A percentile compares a stretch with the other conserved stretches of the same genome.
These are phyloP conservation scores for Thymelicus acteon DNA, from an alignment of 2,888 invertebrate genomes.

Conservation along the genomic window DNA sequence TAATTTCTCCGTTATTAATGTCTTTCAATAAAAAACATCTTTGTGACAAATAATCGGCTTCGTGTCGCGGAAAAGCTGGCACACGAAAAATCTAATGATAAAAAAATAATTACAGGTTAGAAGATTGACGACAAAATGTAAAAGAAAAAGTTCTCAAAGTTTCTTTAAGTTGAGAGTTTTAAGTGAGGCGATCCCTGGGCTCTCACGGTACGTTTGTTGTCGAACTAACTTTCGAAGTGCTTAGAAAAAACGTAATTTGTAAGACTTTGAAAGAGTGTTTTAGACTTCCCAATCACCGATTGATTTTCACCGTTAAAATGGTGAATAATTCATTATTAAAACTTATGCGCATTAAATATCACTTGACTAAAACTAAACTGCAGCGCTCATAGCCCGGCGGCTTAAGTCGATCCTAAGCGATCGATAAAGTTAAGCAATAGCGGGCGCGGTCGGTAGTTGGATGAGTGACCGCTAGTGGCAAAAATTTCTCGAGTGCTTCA, in stretches of 20 bases:
- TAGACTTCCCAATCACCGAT: background rate
- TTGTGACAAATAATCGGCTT: too few species aligned
- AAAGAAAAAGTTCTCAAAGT: slow-evolving; percentile 43
- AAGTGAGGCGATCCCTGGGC: slow-evolving; percentile 43
- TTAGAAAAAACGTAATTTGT: slow-evolving; percentile 14
- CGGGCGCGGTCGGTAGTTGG: too few species aligned
- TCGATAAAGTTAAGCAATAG: too few species aligned
- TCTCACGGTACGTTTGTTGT: slow-evolving; percentile 34
- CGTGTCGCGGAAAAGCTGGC: too few species aligned
- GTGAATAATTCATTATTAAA: background rate
- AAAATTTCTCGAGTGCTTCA: too few species aligned
- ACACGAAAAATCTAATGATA: slow-evolving; percentile 18
- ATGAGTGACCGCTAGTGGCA: too few species aligned
- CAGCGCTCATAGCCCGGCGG: too few species aligned
- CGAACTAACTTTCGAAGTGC: slow-evolving; percentile 4
- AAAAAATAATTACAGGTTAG: slow-evolving; percentile 53
- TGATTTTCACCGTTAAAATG: background rate
- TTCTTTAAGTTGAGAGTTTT: slow-evolving; percentile 49
- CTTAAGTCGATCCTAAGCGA: too few species aligned
- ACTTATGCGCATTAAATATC: background rate
- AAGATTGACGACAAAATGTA: slow-evolving; percentile 46
- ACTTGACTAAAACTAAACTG: too few species aligned
- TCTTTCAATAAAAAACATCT: too few species aligned
- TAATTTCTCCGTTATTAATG: too few species aligned
- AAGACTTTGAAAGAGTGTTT: slow-evolving; percentile 1